Base-by-base conservation (phyloP, 2,113 vertebrate genomes). In the Gallinago undulata region DNA sequence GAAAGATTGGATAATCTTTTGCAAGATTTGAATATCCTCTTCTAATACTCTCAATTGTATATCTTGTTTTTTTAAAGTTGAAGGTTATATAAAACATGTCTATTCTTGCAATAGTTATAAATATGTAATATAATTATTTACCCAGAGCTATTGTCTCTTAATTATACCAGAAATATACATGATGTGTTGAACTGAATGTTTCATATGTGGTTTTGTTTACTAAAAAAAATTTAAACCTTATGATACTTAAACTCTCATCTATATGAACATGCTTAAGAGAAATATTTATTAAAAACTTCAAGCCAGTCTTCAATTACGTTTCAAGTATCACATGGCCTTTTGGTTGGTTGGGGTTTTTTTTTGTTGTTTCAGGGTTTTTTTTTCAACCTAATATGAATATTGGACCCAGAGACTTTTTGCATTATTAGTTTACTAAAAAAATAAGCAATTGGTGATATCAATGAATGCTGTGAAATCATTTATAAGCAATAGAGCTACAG, bases 51-150 rank as follows among this genome's bases (percentile, higher is more conserved):
- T 96, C 77, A 94, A 64, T 84, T 97, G 96, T 98, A 92, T 97
- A 96, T 97, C 91, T 97, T 96, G 86, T 89, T 96, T 97, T 94
- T 96, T 96, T 69, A 90, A 92, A 95, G 93, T 94, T 86, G 57
- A 93, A 92, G 87, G 83, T 97, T 88, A 79, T 98, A 96, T 89
- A 39, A 96, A 90, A 94, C 64, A 41, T 87, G 84, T 93, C 93
- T 97, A 94, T 96, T 95, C 95, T 96, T 96, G 76, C 96, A 97
- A 96, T 96, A 95, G 96, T 87, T 97, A 96, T 96, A 96, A 96
- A 94, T 97, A 97, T 97, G 96, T 96, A 97, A 96, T 95, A 96
- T 97, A 97, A 97, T 94, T 95, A 97, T 97, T 97, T 96, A 96
- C 93, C 81, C 89, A 93, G 91, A 97, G 74, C 69, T 94, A 92